Conservation (phyloP, 2,113 vertebrate genomes). For the Candoia aspera region DNA sequence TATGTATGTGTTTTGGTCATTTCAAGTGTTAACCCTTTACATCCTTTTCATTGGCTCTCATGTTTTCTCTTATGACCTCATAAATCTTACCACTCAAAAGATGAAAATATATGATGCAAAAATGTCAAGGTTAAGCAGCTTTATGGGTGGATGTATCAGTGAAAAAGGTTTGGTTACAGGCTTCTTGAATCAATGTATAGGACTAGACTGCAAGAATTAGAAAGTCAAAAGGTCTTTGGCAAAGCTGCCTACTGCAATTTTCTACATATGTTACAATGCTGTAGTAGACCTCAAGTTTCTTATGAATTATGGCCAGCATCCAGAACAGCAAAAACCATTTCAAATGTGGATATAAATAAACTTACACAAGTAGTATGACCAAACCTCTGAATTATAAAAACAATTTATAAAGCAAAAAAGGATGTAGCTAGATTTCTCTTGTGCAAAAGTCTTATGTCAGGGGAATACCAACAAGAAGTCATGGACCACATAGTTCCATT, state of each 20-base stretch:
- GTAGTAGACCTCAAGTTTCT: not conserved
- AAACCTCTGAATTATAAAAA: not conserved
- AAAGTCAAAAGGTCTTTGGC: not conserved
- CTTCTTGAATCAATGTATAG: accelerated
- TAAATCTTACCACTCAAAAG: slow-evolving; percentile 13
- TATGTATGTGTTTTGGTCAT: slow-evolving; percentile 46
- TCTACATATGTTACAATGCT: not conserved
- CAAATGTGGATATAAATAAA: not conserved
- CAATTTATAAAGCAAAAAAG: not conserved
- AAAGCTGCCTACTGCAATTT: not conserved
- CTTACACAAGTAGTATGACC: not conserved
- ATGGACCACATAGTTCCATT: not conserved
- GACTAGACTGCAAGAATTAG: not conserved
- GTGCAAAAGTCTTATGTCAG: not conserved
- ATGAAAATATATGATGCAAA: not conserved
- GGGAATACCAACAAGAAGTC: not conserved
- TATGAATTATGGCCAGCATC: not conserved
- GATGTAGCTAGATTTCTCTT: not conserved
- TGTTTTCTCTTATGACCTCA: slow-evolving; percentile 44
- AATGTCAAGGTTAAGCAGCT: not conserved
- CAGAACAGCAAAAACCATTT: not conserved
- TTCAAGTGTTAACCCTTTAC: slow-evolving; percentile 48
- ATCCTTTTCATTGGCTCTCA: slow-evolving; percentile 39
- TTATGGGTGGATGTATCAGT: not conserved
- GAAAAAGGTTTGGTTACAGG: slow-evolving; percentile 6